These are phyloP conservation scores for Boleophthalmus pectinirostris DNA, from an alignment of 2,113 vertebrate genomes.

Conservation along the genomic window DNA sequence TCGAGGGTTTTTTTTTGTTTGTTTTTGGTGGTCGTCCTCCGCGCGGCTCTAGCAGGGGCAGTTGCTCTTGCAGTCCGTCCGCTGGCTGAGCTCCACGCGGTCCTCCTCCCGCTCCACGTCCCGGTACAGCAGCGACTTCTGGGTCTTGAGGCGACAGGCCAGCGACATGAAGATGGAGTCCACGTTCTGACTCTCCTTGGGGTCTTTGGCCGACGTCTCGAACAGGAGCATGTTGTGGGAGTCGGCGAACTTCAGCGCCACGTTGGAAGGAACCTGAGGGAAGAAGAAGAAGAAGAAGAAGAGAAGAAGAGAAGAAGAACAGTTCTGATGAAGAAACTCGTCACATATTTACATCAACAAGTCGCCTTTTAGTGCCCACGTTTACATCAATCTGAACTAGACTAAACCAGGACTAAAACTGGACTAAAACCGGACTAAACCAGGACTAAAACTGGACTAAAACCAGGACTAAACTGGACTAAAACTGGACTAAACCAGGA, in stretches of 20 bases:
- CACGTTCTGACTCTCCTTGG: slow-evolving; percentile 92
- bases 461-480: too few species aligned
- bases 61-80: slow-evolving; percentile 76
- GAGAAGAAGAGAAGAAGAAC: background rate
- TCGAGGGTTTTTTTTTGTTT: too few species aligned
- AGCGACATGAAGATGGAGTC: slow-evolving; percentile 98
- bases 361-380: too few species aligned
- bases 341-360: too few species aligned
- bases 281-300: background rate
- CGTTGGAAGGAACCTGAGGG: slow-evolving; percentile 86
- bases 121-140: slow-evolving; percentile 92
- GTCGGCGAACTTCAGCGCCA: slow-evolving; percentile 93
- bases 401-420: too few species aligned
- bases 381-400: too few species aligned
- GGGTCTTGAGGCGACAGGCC: slow-evolving; percentile 92
- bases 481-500: too few species aligned
- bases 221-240: slow-evolving; percentile 97
- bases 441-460: too few species aligned
- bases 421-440: too few species aligned
- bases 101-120: slow-evolving; percentile 87
- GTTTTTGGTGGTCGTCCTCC: too few species aligned
- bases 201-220: slow-evolving; percentile 97
- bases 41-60: slow-evolving; percentile 87
- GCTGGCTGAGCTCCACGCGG: slow-evolving; percentile 79
- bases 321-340: too few species aligned